Evolutionary conservation across 1,140 invertebrate species (phyloP), one percentile per base, ranked within the genome.

Genomic region (Drosophila triauraria): DNA sequence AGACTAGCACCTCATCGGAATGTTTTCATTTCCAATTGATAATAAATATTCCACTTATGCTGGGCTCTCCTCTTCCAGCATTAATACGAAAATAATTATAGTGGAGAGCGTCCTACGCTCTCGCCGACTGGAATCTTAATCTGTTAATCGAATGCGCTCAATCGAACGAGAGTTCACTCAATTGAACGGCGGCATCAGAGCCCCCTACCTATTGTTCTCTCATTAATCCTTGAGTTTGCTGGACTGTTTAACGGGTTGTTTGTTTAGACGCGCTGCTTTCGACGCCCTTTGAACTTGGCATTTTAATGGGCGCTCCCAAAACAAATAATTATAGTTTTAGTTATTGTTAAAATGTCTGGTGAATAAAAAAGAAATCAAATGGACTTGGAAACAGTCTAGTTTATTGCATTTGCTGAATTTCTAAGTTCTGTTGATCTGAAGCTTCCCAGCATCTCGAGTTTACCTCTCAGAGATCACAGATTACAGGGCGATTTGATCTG

Each of bases 81-180:
- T 67, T 48, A 75, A 44, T 32, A 59, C 38, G n/a, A 48, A 40
- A 72, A 68, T 54, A 68, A 65, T 51, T 76, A 76, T 43, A 44
- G 15, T 32, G 35, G 40, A 59, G 61, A 68, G 56, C 56, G 46
- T 67, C 42, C 42, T 75, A 40, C 17, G 43, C 42, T 58, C 46
- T 56, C 57, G 61, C 43, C 51, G 57, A 10, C 67, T 82, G 53
- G 53, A 56, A 56, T 57, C 58, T 78, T 88, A 90, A 90, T 88
- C 84, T 78, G 48, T 84, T 87, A 87, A 87, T 87, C 84, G 68
- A 80, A 78, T 80, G 72, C 60, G 81, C 84, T 88, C 84, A 90
- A 75, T 90, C 40, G 62, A 65, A 51, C 64, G 46, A 71, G 43
- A 54, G 61, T 60, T 82, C 79, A 82, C 83, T 87, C 80, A 87